Percentiles rank a stretch among this genome's conserved stretches.
These are phyloP conservation scores for Onthophagus sagittarius DNA, from an alignment of 2,888 invertebrate species.

Conservation along the genomic window DNA sequence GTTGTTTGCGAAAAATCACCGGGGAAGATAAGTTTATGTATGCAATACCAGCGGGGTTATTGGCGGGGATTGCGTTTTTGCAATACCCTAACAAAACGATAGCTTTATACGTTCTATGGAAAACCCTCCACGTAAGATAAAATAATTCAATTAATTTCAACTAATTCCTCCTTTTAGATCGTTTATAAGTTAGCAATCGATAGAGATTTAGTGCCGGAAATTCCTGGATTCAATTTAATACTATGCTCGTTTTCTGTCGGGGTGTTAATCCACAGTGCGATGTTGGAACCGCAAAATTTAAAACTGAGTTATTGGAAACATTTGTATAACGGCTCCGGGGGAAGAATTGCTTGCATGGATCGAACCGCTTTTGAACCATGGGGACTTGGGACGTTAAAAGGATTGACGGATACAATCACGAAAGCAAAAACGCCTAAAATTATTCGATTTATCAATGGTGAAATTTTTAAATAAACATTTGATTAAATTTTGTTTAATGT, in stretches of 20 bases:
- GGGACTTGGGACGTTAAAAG: constrained; percentile 55
- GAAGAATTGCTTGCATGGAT: constrained; percentile 60
- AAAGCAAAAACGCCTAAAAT: constrained; percentile 47
- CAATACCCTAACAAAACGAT: too few species aligned
- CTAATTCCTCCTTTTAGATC: constrained; percentile 54
- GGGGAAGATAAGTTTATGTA: too few species aligned
- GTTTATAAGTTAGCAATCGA: constrained; percentile 68
- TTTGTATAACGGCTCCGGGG: constrained; percentile 69
- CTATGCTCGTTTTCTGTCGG: constrained; percentile 76
- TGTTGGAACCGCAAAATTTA: constrained; percentile 73
- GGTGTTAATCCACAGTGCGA: constrained; percentile 71
- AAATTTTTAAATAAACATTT: neutral
- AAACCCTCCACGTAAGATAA: too few species aligned
- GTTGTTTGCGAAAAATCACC: too few species aligned
- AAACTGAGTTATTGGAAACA: constrained; percentile 81
- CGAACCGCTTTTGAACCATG: constrained; percentile 57
- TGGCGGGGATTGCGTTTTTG: too few species aligned
- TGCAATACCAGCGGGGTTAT: too few species aligned
- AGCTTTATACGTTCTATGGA: too few species aligned
- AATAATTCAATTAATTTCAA: too few species aligned
- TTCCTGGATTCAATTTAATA: constrained; percentile 66
- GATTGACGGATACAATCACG: constrained; percentile 48
- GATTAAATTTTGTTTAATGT: too few species aligned
- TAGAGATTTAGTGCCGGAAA: constrained; percentile 60
- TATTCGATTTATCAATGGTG: constrained; percentile 20